Conservation (phyloP, 2,888 invertebrate species). For the Rhaphigaster nebulosa region DNA sequence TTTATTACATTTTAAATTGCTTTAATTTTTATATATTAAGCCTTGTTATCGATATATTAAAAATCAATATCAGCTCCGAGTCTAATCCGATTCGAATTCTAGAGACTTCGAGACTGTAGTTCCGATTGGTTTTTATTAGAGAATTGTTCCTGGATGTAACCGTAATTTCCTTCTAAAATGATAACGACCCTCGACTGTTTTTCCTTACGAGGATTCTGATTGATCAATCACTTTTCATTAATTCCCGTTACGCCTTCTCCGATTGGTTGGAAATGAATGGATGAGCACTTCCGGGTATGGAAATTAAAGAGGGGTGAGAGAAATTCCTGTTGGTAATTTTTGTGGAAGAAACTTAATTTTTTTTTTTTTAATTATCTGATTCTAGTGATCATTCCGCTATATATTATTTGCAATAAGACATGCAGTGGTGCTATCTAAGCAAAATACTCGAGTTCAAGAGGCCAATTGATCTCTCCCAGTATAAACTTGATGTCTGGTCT, state of each 20-base stretch:
- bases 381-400: neutral
- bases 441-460: no score
- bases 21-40: no score
- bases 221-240: constrained; percentile 1
- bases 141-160: neutral
- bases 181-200: constrained; percentile 2
- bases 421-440: no score
- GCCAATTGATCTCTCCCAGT: no score
- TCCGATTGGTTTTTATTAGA: neutral
- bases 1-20: no score
- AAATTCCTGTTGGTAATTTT: neutral
- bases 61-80: neutral
- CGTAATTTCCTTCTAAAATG: constrained; percentile 12
- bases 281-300: neutral
- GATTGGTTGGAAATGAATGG: constrained; percentile 18
- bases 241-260: neutral
- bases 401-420: no score
- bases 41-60: no score
- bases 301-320: neutral
- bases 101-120: neutral
- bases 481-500: no score
- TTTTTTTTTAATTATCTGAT: neutral
- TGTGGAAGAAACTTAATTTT: neutral
- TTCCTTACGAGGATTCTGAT: neutral
- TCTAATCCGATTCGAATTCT: neutral